Evolutionary conservation across 2,888 invertebrate species (phyloP).

Genomic region (Tipula unca): DNA sequence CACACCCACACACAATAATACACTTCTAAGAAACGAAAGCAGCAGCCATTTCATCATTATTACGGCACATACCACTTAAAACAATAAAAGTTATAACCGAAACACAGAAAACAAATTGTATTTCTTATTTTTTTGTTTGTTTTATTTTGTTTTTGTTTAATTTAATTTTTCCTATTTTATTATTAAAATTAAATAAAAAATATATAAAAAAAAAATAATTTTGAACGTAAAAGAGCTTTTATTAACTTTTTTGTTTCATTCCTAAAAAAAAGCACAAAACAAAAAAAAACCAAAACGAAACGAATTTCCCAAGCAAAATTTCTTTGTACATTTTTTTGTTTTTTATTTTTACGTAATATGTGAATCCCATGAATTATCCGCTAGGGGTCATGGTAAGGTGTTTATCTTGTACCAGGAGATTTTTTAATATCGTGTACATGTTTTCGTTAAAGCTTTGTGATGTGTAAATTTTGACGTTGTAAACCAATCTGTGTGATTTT

Average conservation of each 20-base stretch:
- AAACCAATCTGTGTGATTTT: not conserved
- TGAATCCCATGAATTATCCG: not conserved
- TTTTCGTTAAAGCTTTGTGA: not conserved
- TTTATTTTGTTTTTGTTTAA: not conserved
- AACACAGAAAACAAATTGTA: not conserved
- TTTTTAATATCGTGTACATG: not conserved
- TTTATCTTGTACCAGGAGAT: not conserved
- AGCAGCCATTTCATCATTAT: not conserved
- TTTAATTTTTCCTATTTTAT: not conserved
- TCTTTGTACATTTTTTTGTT: too few species aligned
- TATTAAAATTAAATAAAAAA: not conserved
- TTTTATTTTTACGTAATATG: not conserved
- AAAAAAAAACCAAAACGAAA: not conserved
- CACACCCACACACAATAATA: not conserved
- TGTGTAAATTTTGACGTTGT: not conserved
- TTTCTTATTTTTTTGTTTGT: not conserved
- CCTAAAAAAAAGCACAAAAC: not conserved
- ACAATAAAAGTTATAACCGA: not conserved
- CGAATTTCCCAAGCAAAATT: not conserved
- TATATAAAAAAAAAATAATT: not conserved
- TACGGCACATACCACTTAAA: not conserved
- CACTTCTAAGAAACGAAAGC: not conserved
- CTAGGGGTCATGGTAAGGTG: not conserved
- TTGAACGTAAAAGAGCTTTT: not conserved
- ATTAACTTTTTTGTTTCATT: not conserved